Evolutionary conservation across 2,797 vertebrate species (phyloP), one percentile per base, ranked within the genome.

Genomic region (Poeciliopsis infans): DNA sequence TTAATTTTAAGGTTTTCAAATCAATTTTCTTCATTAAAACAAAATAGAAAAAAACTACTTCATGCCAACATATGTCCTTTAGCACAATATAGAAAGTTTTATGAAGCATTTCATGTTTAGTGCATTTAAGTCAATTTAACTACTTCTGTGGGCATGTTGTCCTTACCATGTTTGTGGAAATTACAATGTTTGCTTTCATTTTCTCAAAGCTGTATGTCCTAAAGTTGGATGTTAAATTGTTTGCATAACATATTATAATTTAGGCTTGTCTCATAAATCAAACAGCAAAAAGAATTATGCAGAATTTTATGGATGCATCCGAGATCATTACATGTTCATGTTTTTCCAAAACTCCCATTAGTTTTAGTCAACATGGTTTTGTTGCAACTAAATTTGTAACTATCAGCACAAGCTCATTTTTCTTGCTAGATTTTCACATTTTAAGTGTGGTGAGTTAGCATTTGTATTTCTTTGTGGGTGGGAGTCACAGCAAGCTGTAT

Each of bases 401-500:
- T 23, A 57, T 79, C 28, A 69, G n/a, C 74, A 69, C n/a, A 43
- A 51, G 33, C 33, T 8, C 8, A 53, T 78, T 80, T 75, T 72
- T 80, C 23, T 66, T 77, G 73, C 80, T 72, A 11, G 79, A 79
- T 74, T 85, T 86, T 80, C 10, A 85, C 2, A 68, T 68, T 41
- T 68, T 86, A 85, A 74, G 36, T 11, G 51, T 46, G 68, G 59
- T 75, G 47, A 53, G 76, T 79, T 74, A 59, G 78, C 59, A 61
- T 28, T 57, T 45, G 73, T 83, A 64, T 80, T 75, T 85, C 77
- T 71, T 77, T 78, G 78, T 79, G 80, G 79, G 78, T 76, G 57
- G 70, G 72, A 77, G 72, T 83, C 85, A 78, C 71, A 79, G 82
- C 74, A 86, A 47, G 43, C 59, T 71, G 84, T 86, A 89, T 89